Base-by-base conservation (phyloP, 2,888 invertebrate species). In the Hypselothyrea guttata region DNA sequence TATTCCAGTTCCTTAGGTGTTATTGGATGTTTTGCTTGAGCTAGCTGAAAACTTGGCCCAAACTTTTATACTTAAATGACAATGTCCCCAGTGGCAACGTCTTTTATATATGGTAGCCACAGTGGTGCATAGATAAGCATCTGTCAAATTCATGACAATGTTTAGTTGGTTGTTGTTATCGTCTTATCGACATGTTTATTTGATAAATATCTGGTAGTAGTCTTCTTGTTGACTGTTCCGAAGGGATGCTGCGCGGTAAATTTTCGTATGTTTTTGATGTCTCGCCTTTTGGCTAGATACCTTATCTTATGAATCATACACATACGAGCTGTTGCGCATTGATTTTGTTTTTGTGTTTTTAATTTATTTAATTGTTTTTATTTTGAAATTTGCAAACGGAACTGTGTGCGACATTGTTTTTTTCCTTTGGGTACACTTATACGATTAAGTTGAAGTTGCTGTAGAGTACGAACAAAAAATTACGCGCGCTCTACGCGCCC, bases 341-440 rank as follows among this genome's bases (percentile, higher is more conserved):
- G 15, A 12, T 22, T 44, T 22, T 27, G 7, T 11, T 18, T 22
- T 18, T 16, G 27, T 27, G 9, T 49, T 51, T 55, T 66, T 40
- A 59, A 77, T 83, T 83, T 66, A 56, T 66, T 71, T 69, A 78
- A 77, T 83, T 77, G 83, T 58, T 60, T 49, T 27, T n/a, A 34
- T n/a, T 57, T 15, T 22, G 11, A 31, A 41, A 44, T 33, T 11
- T 40, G 46, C 28, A 46, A 38, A 13, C 52, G 48, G 11, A 54
- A 45, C 51, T 54, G 49, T 12, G 28, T n/a, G 30, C 30, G 34
- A 34, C 27, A 31, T 8, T 30, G n/a, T 9, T 12, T 37, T 38
- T n/a, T n/a, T n/a, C n/a, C n/a, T n/a, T n/a, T n/a, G n/a, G n/a
- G n/a, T n/a, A n/a, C n/a, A n/a, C n/a, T n/a, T n/a, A n/a, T n/a